phyloP scores from a whole-genome alignment of 2,113 vertebrate genomes.

The Litocranius walleri region DNA sequence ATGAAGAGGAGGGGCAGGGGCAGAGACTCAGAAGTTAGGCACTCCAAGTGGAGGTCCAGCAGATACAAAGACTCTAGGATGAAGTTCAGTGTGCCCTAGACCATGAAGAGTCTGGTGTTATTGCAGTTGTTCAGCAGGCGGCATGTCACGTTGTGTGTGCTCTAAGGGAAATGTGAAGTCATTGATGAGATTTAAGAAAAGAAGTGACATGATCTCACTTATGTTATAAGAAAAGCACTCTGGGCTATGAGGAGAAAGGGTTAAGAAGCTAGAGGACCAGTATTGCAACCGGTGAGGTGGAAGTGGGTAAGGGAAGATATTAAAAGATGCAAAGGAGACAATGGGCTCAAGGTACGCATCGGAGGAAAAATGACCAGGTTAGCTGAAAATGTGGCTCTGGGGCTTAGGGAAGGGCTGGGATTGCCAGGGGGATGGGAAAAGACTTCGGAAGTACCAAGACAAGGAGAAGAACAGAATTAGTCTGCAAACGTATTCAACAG shows the following conservation, averaged over 20 bases:
- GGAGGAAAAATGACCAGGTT: neutral
- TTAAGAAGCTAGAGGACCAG: neutral
- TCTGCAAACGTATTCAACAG: neutral
- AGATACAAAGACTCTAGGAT: neutral
- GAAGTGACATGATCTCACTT: neutral
- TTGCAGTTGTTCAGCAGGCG: neutral
- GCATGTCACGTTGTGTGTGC: fast-evolving
- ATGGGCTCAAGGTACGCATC: neutral
- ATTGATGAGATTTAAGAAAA: neutral
- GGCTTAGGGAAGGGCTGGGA: neutral
- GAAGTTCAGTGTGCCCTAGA: neutral
- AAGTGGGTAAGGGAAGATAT: neutral
- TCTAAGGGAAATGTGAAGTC: neutral
- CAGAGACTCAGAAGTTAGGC: neutral
- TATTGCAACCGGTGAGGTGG: fast-evolving
- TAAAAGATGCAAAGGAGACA: neutral
- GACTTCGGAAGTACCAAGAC: neutral
- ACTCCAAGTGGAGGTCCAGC: no score
- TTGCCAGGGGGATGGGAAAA: neutral
- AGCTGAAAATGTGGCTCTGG: neutral
- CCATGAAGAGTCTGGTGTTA: neutral
- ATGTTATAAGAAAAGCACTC: neutral
- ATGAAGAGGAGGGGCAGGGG: neutral
- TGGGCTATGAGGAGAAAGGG: neutral
- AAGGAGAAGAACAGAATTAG: neutral